Conservation (phyloP, 2,113 vertebrate genomes). For the Rattus rattus region DNA sequence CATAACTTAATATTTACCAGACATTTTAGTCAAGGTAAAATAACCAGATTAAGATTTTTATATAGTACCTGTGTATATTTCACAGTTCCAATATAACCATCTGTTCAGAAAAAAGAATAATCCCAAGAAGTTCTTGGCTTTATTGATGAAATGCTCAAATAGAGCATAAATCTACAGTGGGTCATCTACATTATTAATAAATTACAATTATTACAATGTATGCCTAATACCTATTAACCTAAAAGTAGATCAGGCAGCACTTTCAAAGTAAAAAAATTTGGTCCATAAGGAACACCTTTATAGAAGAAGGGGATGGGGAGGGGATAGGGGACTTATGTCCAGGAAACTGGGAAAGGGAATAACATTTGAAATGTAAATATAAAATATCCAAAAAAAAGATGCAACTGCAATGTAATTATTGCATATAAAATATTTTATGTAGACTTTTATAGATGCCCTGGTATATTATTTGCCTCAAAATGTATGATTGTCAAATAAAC, state of each 20-base stretch:
- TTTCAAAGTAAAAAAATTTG: not conserved
- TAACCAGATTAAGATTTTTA: not conserved
- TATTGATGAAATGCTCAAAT: not conserved
- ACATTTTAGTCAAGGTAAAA: not conserved
- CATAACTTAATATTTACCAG: not conserved
- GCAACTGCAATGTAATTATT: too few species aligned
- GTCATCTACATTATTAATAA: not conserved
- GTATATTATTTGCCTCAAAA: not conserved
- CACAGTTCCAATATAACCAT: not conserved
- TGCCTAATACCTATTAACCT: not conserved
- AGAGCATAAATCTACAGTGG: not conserved
- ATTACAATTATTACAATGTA: not conserved
- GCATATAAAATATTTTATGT: not conserved
- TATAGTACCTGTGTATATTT: not conserved
- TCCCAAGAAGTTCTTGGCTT: fast-evolving
- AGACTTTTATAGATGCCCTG: not conserved
- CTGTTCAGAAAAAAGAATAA: not conserved
- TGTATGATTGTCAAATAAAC: not conserved
- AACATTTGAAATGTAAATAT: too few species aligned
- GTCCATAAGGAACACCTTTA: not conserved
- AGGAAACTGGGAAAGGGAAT: too few species aligned
- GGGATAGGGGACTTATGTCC: too few species aligned
- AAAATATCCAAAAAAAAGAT: too few species aligned
- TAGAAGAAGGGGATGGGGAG: too few species aligned
- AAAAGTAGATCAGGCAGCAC: not conserved